Evolutionary conservation across 2,113 vertebrate species (phyloP).

Genomic region (Oostethus manadensis): DNA sequence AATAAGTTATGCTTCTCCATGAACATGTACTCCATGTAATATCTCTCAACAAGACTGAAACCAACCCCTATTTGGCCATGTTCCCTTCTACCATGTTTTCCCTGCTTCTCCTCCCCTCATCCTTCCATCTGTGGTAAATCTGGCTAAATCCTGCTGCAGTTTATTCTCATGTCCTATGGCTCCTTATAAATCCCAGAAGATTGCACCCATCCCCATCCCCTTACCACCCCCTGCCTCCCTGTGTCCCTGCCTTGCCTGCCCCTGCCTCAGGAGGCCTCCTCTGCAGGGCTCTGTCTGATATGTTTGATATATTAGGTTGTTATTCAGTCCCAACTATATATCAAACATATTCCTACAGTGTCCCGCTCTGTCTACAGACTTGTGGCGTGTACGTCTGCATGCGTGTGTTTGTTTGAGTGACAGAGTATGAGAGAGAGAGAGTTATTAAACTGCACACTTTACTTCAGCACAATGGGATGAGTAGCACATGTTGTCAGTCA

Average conservation of each 20-base stretch:
- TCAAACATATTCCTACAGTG: conserved; percentile 99
- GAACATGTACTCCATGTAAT: neutral
- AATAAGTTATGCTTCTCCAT: neutral
- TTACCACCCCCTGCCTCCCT: conserved; percentile 7
- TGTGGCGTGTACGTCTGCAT: conserved; percentile 42
- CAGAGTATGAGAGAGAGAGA: neutral
- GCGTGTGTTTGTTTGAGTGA: conserved; percentile 6
- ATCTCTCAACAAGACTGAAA: neutral
- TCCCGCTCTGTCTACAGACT: conserved; percentile 95
- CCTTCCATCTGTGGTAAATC: conserved; percentile 23
- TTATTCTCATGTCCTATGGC: conserved; percentile 24
- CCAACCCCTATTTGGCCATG: conserved; percentile 6
- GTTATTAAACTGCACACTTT: neutral
- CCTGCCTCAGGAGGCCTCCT: conserved; percentile 82
- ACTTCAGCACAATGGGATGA: neutral
- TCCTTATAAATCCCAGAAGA: conserved; percentile 9
- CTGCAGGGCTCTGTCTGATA: conserved; percentile 99
- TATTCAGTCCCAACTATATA: conserved; percentile 99
- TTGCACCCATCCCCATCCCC: neutral
- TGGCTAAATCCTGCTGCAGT: conserved; percentile 52
- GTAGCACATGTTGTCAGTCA: neutral
- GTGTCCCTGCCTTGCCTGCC: conserved; percentile 44
- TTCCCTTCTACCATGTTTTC: conserved; percentile 4
- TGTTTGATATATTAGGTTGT: conserved; percentile 99
- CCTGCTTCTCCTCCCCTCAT: neutral